phyloP scores from a whole-genome alignment of 2,113 vertebrate species.

The Prinia subflava region DNA sequence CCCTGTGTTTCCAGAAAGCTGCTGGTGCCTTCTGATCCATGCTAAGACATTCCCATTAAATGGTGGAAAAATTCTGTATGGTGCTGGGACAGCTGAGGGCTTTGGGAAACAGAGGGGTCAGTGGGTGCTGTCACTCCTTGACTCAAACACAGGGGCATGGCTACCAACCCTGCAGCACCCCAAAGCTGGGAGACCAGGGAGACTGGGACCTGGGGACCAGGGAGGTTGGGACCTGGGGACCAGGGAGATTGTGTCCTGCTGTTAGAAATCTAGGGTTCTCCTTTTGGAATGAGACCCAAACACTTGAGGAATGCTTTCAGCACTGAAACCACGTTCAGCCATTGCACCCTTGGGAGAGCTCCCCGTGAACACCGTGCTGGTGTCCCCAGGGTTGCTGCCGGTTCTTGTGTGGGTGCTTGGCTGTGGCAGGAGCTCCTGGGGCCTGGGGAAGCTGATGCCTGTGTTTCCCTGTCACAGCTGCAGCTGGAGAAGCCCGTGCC shows the following conservation, averaged over 20 bases:
- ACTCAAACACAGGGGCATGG: accelerated
- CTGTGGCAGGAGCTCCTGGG: not conserved
- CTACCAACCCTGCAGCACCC: not conserved
- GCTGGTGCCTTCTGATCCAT: accelerated
- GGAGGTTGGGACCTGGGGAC: no score
- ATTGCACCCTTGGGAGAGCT: accelerated
- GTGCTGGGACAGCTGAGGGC: not conserved
- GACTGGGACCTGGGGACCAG: no score
- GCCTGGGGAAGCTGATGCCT: not conserved
- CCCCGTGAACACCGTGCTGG: accelerated
- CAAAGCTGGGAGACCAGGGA: not conserved
- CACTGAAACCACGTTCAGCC: accelerated
- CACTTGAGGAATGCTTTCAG: not conserved
- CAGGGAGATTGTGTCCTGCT: no score
- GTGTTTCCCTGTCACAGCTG: constrained; percentile 67
- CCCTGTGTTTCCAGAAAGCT: no score
- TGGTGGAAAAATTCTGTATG: accelerated
- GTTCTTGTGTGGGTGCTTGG: accelerated
- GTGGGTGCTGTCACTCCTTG: not conserved
- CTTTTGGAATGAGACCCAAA: not conserved
- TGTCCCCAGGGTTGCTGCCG: accelerated
- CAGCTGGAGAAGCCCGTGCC: constrained; percentile 72
- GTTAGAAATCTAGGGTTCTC: not conserved
- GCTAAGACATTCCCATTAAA: accelerated
- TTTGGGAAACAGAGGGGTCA: not conserved